Base-by-base conservation (phyloP, 2,888 invertebrate species). In the Lasioglossum zephyrum region DNA sequence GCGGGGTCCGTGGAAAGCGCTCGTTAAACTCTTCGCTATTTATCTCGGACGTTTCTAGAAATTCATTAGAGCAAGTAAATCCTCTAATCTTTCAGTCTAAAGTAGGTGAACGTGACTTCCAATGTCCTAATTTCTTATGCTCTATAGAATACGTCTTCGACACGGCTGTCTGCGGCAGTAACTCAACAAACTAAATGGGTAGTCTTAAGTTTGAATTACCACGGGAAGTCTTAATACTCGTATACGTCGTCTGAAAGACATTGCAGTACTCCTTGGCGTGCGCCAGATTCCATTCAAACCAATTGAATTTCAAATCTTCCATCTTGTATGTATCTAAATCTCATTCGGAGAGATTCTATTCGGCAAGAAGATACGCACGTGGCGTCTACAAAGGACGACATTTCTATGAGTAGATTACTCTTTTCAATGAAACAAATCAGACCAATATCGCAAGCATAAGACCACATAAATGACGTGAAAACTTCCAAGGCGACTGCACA, bases 181-280 rank as follows among this genome's bases (percentile, higher is more conserved):
- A 26, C 60, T 60, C 60, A 5, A 60, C 60, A 26, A 60, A 60
- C n/a, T 60, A 60, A 60, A 60, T 60, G 60, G 60, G 60, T 60
- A 26, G 60, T 26, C 60, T 60, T 60, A 60, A 60, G 60, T 60
- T 60, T 60, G 60, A 13, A 60, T 26, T 60, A 60, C 60, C 60
- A 60, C 4, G 4, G 11, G 1, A 26, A 26, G 26, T 60, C 60
- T 60, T 26, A 26, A 60, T 60, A 11, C 26, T 13, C 11, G n/a
- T 13, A 60, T 13, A 26, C 53, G 53, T 60, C 26, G 13, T 13
- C 26, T 26, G 26, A 26, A 60, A 60, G 26, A n/a, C 60, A 26
- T 60, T 26, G 26, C 26, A 13, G 60, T 26, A n/a, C 60, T 60
- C 1, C 1, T 26, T 11, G 4, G 13, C 53, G 1, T 57, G n/a